Base-by-base conservation (phyloP, 2,888 invertebrate genomes). In the Anagyrus pseudococci region DNA sequence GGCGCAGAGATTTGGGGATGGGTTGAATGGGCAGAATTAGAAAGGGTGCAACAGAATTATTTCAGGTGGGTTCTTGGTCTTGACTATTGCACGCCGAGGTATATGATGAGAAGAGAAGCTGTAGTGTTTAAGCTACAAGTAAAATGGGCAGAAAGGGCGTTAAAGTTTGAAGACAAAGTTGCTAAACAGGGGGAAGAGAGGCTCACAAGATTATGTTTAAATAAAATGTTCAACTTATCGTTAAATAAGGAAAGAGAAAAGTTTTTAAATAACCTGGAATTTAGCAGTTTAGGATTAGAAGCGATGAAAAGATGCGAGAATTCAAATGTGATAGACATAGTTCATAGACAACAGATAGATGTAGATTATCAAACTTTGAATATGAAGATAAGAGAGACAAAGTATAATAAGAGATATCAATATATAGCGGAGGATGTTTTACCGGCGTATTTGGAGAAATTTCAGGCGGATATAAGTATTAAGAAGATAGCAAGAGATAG, bases 1-100 rank as follows among this genome's bases (percentile, higher is more conserved):
- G 59, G 56, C 2, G 44, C 48, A 8, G 64, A 64, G 41, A 49
- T 64, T 6, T 64, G 52, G 60, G 52, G 60, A 1, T 64, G 64
- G 64, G 47, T 44, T 17, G 64, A 57, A 22, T 46, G 20, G 3
- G 8, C 19, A 20, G 50, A 48, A 25, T 8, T 48, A 25, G 48
- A 48, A 48, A 48, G 22, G n/a, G 10, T 48, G 8, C 19, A 48
- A 13, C 2, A 17, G 26, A 46, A 64, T 29, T 59, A 64, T 40
- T 17, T 46, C 2, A 64, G 59, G 37, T 64, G 64, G 59, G 40
- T 56, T 1, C 41, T 64, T 25, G 20, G 47, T n/a, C 13, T 64
- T 22, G 59, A 59, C 4, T 46, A 50, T 26, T 55, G 50, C 13
- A 59, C 59, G 13, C 64, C 64, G 8, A 56, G 59, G 49, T 54